These are phyloP conservation scores for Eulemur albifrons DNA, from an alignment of 2,797 vertebrate genomes.

Conservation along the genomic window DNA sequence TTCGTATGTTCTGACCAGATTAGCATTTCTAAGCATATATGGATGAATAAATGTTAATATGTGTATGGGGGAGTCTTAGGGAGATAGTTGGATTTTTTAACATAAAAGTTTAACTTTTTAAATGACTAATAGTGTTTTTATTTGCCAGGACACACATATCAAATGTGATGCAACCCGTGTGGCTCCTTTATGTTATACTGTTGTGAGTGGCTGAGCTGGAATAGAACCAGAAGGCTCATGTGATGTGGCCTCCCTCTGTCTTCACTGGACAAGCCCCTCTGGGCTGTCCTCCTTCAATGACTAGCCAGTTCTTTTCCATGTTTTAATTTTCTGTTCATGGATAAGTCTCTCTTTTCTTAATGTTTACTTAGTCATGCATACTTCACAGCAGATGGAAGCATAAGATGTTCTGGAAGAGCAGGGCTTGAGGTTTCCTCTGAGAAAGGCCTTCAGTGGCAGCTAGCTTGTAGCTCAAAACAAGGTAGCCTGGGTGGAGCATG, in stretches of 20 bases:
- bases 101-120: neutral
- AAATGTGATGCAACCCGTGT: neutral
- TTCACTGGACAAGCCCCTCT: neutral
- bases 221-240: neutral
- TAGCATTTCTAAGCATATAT: neutral
- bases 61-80: fast-evolving
- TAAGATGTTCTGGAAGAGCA: neutral
- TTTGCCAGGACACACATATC: neutral
- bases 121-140: neutral
- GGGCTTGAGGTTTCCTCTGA: neutral
- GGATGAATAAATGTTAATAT: neutral
- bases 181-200: neutral
- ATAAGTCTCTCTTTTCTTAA: neutral
- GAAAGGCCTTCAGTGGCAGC: neutral
- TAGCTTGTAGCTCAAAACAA: neutral
- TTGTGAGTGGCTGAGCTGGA: neutral
- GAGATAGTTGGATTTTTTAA: neutral
- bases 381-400: neutral
- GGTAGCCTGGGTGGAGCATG: too few species aligned
- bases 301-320: neutral
- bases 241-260: neutral
- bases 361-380: neutral
- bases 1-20: neutral
- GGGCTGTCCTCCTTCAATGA: neutral
- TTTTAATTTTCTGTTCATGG: neutral